These are phyloP conservation scores for human (Homo sapiens) DNA, from an alignment of 2,113 vertebrate species.

Conservation along the genomic window GRCh38 chr14:88699001-88699500, in stretches of 20 bases:
- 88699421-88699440: not conserved
- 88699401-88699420: too few relatives aligned
- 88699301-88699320: not conserved
- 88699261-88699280: not conserved
- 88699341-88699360: not conserved
- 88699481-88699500: too few relatives aligned
- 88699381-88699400: too few relatives aligned
- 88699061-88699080: not conserved
- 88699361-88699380: not conserved
- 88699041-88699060: too few relatives aligned
- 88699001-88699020: not conserved
- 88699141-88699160: not conserved
- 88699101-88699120: not conserved
- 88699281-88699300: not conserved
- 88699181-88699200: not conserved
- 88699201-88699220: not conserved
- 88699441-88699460: not conserved
- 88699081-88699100: not conserved
- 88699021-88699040: not conserved
- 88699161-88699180: not conserved
- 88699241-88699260: not conserved
- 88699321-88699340: not conserved
- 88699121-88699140: not conserved
- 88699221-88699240: not conserved
- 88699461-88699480: not conserved